Conservation (phyloP, 2,113 vertebrate genomes). For the Platycercus adscitus region DNA sequence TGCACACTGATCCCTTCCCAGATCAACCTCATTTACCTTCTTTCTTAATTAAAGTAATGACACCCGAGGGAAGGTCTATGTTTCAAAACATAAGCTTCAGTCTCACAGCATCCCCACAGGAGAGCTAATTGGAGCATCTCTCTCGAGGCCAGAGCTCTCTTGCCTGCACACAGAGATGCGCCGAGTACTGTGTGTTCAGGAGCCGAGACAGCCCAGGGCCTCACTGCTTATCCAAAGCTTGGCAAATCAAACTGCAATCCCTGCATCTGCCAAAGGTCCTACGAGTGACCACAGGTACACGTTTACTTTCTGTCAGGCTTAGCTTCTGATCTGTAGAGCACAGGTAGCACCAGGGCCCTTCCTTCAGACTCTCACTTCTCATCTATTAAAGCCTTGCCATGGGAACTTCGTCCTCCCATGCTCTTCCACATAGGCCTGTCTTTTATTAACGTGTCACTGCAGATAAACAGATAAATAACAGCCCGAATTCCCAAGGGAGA, state of each 20-base stretch:
- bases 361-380: neutral
- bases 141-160: neutral
- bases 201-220: neutral
- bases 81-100: neutral
- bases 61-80: neutral
- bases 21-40: neutral
- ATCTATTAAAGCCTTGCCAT: neutral
- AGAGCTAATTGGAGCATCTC: neutral
- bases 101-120: neutral
- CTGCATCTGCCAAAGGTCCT: neutral
- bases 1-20: neutral
- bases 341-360: neutral
- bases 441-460: neutral
- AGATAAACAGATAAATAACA: neutral
- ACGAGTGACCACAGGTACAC: rapidly evolving
- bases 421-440: neutral
- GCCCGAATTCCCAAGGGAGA: neutral
- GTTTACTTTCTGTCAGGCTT: neutral
- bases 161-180: neutral
- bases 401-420: rapidly evolving
- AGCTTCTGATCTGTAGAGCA: rapidly evolving
- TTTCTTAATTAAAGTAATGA: conserved; percentile 38
- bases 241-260: neutral
- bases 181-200: rapidly evolving
- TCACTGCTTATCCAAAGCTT: neutral